Base-by-base conservation (phyloP, 2,888 invertebrate species). In the Andrena chrysosceles region DNA sequence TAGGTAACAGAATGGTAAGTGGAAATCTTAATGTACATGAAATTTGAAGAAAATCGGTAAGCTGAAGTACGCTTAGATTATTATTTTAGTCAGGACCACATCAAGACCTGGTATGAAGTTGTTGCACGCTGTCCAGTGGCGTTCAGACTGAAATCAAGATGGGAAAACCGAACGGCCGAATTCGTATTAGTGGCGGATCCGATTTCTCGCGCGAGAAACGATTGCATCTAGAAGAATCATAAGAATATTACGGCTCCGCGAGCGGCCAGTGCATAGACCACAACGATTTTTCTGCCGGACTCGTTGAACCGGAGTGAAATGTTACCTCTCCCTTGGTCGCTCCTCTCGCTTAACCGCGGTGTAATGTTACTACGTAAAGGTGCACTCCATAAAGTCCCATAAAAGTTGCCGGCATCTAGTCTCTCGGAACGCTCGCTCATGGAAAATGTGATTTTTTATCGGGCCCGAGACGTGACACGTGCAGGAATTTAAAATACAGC, bases 271-370 rank as follows among this genome's bases (percentile, higher is more conserved):
- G 84, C 73, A 76, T 81, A 89, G 78, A 91, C 90, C 90, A 66
- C 87, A 90, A 80, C 78, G 76, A 87, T 91, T 91, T 90, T 90
- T 90, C 80, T 62, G 63, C 26, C 71, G 48, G 76, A 84, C 83
- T 83, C 85, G 89, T 85, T 87, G 84, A 81, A 82, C 85, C 85
- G 81, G 85, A 90, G 85, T 90, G 91, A 90, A 90, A 90, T 82
- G 91, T 88, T 88, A 90, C 87, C 85, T 82, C 82, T 81, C 71
- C 84, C 60, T 83, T 42, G 79, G 73, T 83, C 77, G 81, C 79
- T 78, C 72, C 81, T 88, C 84, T 72, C 82, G 81, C 73, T 77
- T 76, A 73, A 82, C 89, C 87, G 82, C 85, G 84, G 84, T 90
- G 52, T 90, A 90, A 63, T 81, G 72, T 90, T 89, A 86, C 89